Conservation (phyloP, 2,888 invertebrate species). For the Sphinx pinastri region DNA sequence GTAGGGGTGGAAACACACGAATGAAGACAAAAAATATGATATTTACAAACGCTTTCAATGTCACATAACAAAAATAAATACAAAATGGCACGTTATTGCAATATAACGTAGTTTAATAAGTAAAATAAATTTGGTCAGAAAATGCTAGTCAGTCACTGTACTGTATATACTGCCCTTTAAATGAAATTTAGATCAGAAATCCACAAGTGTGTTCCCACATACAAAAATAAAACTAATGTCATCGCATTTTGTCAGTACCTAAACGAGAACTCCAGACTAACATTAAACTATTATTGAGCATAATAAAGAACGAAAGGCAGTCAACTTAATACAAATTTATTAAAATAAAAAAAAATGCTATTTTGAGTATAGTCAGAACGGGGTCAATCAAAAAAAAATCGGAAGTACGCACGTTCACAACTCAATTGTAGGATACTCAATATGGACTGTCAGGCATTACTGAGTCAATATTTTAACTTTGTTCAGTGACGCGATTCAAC, state of each 20-base stretch:
- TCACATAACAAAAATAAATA: neutral
- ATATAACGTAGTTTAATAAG: neutral
- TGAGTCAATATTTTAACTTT: conserved; percentile 10
- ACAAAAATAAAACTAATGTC: conserved; percentile 60
- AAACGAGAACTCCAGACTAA: conserved; percentile 56
- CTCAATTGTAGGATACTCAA: conserved; percentile 11
- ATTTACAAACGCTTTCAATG: conserved; percentile 19
- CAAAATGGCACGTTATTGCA: conserved; percentile 18
- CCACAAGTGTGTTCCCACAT: conserved; percentile 27
- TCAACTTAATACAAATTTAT: conserved; percentile 67
- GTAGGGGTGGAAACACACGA: conserved; percentile 48
- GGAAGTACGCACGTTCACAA: conserved; percentile 28
- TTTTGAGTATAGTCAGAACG: conserved; percentile 73
- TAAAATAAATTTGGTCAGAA: conserved; percentile 33
- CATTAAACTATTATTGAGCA: conserved; percentile 78
- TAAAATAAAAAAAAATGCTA: conserved; percentile 71
- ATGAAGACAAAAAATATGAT: conserved; percentile 7
- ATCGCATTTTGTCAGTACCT: conserved; percentile 60
- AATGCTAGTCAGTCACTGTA: conserved; percentile 27
- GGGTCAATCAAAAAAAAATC: conserved; percentile 57
- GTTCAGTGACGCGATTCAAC: neutral
- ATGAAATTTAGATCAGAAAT: neutral
- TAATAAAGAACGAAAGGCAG: conserved; percentile 78
- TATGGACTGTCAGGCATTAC: conserved; percentile 21
- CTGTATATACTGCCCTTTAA: conserved; percentile 15